phyloP scores from a whole-genome alignment of 2,888 invertebrate genomes.

The Ptilodon capucinus region DNA sequence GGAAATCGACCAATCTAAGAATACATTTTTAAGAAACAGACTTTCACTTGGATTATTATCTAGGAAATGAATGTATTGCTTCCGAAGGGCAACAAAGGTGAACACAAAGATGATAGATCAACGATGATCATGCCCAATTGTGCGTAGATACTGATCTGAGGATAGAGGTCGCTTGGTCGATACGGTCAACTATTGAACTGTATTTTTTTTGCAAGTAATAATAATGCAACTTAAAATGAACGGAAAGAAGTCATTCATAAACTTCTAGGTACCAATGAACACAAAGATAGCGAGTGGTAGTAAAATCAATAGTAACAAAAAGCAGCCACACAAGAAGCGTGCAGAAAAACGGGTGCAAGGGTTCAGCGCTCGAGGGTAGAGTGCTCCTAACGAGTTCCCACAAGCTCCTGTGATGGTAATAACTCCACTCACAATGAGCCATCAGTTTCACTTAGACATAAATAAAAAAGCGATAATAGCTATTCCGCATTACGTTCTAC shows the following conservation, averaged over 20 bases:
- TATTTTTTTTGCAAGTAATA: background rate
- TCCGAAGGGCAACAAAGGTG: slow-evolving; percentile 48
- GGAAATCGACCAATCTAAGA: slow-evolving; percentile 19
- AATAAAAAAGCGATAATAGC: slow-evolving; percentile 11
- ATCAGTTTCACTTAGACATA: slow-evolving; percentile 41
- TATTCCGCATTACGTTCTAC: slow-evolving; percentile 9
- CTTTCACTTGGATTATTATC: slow-evolving; percentile 50
- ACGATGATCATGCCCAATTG: slow-evolving; percentile 47
- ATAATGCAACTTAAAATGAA: slow-evolving; percentile 5
- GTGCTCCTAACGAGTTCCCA: slow-evolving; percentile 56
- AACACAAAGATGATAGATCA: slow-evolving; percentile 39
- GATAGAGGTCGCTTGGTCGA: slow-evolving; percentile 9
- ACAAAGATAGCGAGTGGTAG: slow-evolving; percentile 37
- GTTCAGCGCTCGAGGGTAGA: slow-evolving; percentile 63
- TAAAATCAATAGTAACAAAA: slow-evolving; percentile 56
- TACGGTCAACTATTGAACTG: background rate
- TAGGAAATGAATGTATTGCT: slow-evolving; percentile 38
- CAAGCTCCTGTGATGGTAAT: slow-evolving; percentile 55
- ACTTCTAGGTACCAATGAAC: slow-evolving; percentile 4
- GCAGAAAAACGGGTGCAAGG: slow-evolving; percentile 64
- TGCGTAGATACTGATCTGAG: slow-evolving; percentile 38
- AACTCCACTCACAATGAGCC: slow-evolving; percentile 57
- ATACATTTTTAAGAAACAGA: slow-evolving; percentile 24
- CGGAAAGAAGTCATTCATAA: slow-evolving; percentile 14
- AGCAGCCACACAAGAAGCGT: slow-evolving; percentile 51